Percentiles rank a stretch among this genome's conserved stretches.
Conservation (phyloP, 2,888 invertebrate species). For the Zaprionus bogoriensis region DNA sequence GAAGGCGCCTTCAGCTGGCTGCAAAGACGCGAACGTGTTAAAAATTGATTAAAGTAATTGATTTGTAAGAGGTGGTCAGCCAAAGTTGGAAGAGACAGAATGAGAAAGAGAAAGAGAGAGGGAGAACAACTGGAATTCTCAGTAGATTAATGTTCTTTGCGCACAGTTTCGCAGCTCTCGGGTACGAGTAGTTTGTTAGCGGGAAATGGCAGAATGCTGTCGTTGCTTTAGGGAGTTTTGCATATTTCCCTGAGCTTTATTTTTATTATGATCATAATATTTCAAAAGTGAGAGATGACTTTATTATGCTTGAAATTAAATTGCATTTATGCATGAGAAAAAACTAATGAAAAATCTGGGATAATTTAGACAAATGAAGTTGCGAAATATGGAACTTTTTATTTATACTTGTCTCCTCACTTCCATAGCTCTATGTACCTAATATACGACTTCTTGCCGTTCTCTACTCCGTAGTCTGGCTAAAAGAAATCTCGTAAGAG, state of each 20-base stretch:
- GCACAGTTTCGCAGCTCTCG: neutral
- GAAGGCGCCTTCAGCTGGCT: constrained; percentile 38
- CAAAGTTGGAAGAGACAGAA: neutral
- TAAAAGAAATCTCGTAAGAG: too few relatives aligned
- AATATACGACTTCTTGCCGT: too few relatives aligned
- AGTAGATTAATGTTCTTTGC: constrained; percentile 26
- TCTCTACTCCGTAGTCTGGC: too few relatives aligned
- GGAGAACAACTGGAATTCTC: constrained; percentile 9
- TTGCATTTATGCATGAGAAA: neutral
- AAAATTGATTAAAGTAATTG: constrained; percentile 75
- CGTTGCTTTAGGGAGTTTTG: constrained; percentile 11
- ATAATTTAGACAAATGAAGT: neutral
- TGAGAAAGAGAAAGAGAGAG: neutral
- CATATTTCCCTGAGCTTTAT: constrained; percentile 18
- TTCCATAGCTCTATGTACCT: neutral
- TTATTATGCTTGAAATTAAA: constrained; percentile 14
- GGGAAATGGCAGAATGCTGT: constrained; percentile 22
- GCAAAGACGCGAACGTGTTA: constrained; percentile 66
- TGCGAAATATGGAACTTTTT: neutral
- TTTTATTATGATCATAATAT: neutral
- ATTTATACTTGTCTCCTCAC: neutral
- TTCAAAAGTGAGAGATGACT: constrained; percentile 13
- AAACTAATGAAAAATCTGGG: neutral
- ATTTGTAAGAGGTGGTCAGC: constrained; percentile 50
- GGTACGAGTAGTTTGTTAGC: constrained; percentile 26